Conservation (phyloP, 2,797 vertebrate genomes). For the Lepus oiostolus region DNA sequence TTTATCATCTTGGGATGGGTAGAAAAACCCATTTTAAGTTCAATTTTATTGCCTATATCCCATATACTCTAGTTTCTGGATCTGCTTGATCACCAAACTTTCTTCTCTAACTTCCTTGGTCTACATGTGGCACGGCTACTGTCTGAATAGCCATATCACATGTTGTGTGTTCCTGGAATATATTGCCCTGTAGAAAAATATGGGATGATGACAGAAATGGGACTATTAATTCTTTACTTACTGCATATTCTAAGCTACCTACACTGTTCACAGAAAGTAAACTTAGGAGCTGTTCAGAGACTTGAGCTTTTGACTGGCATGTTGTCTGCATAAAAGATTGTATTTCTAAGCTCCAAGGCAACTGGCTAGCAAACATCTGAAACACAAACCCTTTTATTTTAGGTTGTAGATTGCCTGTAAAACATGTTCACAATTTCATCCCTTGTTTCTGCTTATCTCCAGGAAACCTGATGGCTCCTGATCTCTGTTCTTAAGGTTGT, state of each 20-base stretch:
- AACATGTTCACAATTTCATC: slow-evolving; percentile 11
- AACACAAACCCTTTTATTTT: slow-evolving; percentile 26
- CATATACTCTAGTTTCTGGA: not conserved
- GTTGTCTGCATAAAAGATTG: not conserved
- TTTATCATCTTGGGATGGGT: slow-evolving; percentile 33
- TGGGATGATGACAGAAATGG: not conserved
- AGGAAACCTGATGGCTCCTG: slow-evolving; percentile 49
- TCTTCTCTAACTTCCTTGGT: not conserved
- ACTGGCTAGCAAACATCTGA: slow-evolving; percentile 2
- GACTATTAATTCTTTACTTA: not conserved
- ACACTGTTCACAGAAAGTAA: not conserved
- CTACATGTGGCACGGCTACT: rapidly evolving
- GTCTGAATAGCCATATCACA: not conserved
- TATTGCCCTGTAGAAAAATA: not conserved
- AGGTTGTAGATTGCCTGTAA: not conserved
- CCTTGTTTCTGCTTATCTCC: not conserved
- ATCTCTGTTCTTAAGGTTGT: slow-evolving; percentile 51
- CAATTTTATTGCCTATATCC: not conserved
- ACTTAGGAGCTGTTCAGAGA: not conserved
- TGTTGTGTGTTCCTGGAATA: not conserved
- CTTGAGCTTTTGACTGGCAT: not conserved
- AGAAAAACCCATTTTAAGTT: not conserved
- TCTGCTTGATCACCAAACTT: not conserved
- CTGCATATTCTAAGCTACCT: not conserved
- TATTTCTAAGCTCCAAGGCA: not conserved